Base-by-base conservation (phyloP, 2,797 vertebrate genomes). In the Dromococcyx pavoninus region DNA sequence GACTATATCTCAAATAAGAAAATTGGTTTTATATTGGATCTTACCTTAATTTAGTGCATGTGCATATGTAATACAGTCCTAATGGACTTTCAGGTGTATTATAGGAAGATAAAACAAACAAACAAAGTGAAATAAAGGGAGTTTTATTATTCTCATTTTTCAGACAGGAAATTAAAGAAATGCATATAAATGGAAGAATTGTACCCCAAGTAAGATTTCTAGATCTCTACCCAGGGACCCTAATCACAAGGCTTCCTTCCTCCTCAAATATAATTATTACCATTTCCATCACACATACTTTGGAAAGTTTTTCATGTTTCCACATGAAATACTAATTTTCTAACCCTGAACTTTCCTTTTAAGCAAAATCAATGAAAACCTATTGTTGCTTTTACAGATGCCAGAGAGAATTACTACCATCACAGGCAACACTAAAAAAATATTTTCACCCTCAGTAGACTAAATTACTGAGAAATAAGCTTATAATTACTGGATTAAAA, bases 351-450 rank as follows among this genome's bases (percentile, higher is more conserved):
- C 88, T 95, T 97, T 96, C 79, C 86, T 96, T 93, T 96, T 96
- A 96, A 97, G 83, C 60, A 89, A 96, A 96, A 94, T 96, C 94
- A 90, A 96, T 97, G 89, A 93, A 96, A 96, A 93, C 88, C 76
- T 96, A 84, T 92, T 96, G 96, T 93, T 94, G 88, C 83, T 91
- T 96, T 97, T 94, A 88, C 70, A 86, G 81, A 82, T 94, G 95
- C 91, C 92, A 90, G 37, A 67, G 77, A 95, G 94, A 97, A 88
- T 94, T 95, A 96, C 90, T 93, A 82, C 89, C 89, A 86, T 90
- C 77, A 93, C 46, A 84, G 51, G 53, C 60, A 82, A 86, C 86
- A 96, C 93, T 94, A 91, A 96, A 97, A 94, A 94, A 91, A 90
- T 88, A 92, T 88, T 95, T 96, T 94, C 84, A 80, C 60, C 77